These are phyloP conservation scores for Notospermus geniculatus DNA, from an alignment of 1,140 invertebrate genomes.

Conservation along the genomic window DNA sequence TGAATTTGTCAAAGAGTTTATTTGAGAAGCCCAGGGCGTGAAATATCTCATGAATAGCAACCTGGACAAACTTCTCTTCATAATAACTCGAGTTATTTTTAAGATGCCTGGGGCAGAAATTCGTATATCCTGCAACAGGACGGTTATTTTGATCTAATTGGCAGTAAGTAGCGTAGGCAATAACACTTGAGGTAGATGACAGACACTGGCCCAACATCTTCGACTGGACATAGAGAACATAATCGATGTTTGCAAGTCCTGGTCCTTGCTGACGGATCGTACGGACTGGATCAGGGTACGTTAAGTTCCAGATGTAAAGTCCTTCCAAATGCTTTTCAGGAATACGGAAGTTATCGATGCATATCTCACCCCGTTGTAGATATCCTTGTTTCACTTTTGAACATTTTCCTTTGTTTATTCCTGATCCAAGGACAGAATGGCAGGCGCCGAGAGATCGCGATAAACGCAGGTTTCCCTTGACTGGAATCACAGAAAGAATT, in stretches of 20 bases:
- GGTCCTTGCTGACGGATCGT: background rate
- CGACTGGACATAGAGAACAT: conserved; percentile 15
- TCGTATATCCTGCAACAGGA: conserved; percentile 42
- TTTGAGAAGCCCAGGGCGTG: conserved; percentile 42
- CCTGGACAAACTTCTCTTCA: background rate
- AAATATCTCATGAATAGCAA: conserved; percentile 38
- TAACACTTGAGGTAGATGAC: conserved; percentile 11
- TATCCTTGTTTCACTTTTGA: no score
- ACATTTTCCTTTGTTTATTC: no score
- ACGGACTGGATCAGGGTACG: conserved; percentile 2
- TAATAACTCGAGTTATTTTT: conserved; percentile 1
- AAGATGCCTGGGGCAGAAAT: conserved; percentile 35
- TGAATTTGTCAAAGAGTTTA: conserved; percentile 31
- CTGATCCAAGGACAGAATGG: no score
- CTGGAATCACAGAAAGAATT: no score
- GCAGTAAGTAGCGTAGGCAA: conserved; percentile 42
- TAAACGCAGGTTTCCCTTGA: no score
- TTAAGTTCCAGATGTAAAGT: conserved; percentile 11
- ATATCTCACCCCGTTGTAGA: background rate
- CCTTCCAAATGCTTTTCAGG: conserved; percentile 13
- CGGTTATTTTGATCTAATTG: conserved; percentile 34
- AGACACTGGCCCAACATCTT: background rate
- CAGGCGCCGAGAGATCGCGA: no score
- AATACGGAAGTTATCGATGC: conserved; percentile 11
- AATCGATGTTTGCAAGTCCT: conserved; percentile 14